phyloP scores from a whole-genome alignment of 2,797 vertebrate genomes.

The Sebastes steindachneri region DNA sequence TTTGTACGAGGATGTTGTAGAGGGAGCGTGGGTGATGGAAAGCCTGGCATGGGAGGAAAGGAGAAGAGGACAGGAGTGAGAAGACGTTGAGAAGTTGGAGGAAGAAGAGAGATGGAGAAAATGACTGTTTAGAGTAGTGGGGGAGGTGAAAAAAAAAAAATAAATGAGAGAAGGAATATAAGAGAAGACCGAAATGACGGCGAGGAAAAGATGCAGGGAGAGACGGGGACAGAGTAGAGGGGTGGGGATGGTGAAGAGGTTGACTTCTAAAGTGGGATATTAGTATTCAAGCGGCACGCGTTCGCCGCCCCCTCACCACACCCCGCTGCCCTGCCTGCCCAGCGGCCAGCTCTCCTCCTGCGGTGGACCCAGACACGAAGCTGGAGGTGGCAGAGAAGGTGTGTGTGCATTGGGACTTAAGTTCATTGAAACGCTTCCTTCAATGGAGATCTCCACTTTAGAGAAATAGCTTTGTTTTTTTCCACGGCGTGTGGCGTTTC shows the following conservation, averaged over 20 bases:
- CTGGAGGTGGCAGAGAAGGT: slow-evolving; percentile 52
- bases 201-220: slow-evolving; percentile 35
- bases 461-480: slow-evolving; percentile 29
- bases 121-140: slow-evolving; percentile 22
- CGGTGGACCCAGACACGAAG: slow-evolving; percentile 49
- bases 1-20: slow-evolving; percentile 33
- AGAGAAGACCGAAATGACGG: slow-evolving; percentile 40
- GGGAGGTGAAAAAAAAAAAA: slow-evolving; percentile 22
- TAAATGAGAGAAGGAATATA: slow-evolving; percentile 19
- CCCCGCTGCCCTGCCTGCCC: slow-evolving; percentile 63
- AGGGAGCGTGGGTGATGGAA: slow-evolving; percentile 54
- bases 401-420: slow-evolving; percentile 18
- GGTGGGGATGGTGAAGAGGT: slow-evolving; percentile 56
- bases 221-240: slow-evolving; percentile 45
- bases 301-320: slow-evolving; percentile 48
- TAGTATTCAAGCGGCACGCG: slow-evolving; percentile 78
- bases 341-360: slow-evolving; percentile 64
- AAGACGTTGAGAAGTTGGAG: slow-evolving; percentile 34
- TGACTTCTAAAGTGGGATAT: slow-evolving; percentile 80
- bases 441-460: slow-evolving; percentile 53
- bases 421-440: slow-evolving; percentile 50
- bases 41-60: slow-evolving; percentile 36
- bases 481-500: slow-evolving; percentile 16
- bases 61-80: slow-evolving; percentile 30
- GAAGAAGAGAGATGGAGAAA: slow-evolving; percentile 20